Evolutionary conservation across 2,888 invertebrate genomes (phyloP), one percentile per base, ranked within the genome.

Genomic region (Sesamia inferens): DNA sequence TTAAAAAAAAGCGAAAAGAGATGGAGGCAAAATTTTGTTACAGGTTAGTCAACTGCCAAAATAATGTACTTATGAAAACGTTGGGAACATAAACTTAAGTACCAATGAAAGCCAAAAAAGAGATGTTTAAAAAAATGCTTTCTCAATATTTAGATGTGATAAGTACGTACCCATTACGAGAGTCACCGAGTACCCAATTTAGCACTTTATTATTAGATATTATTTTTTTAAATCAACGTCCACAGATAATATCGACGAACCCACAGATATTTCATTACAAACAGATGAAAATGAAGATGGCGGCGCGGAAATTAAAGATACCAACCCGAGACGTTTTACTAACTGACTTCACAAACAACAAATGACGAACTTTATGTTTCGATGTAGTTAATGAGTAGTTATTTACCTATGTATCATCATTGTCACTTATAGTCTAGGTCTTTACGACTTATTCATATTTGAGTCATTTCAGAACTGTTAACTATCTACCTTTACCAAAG

Each of bases 301-400:
- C 59, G 66, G 72, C 59, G 64, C 82, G 84, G 86, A 85, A 87
- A 88, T 84, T 80, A 84, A 86, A 81, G 65, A 72, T 75, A 85
- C 74, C 70, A 71, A 74, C 78, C 62, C 54, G 57, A 76, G 72
- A 78, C 77, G 74, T 76, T 76, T 68, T 55, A 72, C 78, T 54
- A 64, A 68, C 73, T 22, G 75, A 57, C 57, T 79, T 64, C 67
- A 77, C 71, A 59, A 71, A 71, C 76, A 47, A 76, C 75, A 81
- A 75, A 81, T 78, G 83, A 74, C 55, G 51, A 77, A 69, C 63
- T 74, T 58, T 65, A 58, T 61, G 54, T 44, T 74, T 71, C 68
- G 51, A 73, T 77, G 55, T 71, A 63, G 71, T 55, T 63, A 68
- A 68, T 77, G 57, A 71, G 62, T 62, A 22, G 67, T 70, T 68